Conservation (phyloP, 2,797 vertebrate genomes). For the Onychomys torridus region DNA sequence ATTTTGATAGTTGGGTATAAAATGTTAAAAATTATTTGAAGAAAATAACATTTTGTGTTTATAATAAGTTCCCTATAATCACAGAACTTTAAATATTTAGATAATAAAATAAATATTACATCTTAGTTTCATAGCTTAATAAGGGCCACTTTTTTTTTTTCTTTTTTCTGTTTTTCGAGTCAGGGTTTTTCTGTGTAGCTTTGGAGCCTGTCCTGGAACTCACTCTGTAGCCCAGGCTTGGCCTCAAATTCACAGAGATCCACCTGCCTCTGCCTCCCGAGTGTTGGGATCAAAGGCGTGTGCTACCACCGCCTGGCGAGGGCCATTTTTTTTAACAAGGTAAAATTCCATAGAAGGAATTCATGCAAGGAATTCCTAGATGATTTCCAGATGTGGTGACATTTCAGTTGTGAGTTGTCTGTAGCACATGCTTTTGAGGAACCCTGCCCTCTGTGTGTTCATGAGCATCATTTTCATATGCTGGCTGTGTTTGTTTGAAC, state of each 20-base stretch:
- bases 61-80: neutral
- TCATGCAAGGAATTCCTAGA: neutral
- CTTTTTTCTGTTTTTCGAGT: no score
- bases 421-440: neutral
- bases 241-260: no score
- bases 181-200: no score
- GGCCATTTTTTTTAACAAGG: neutral
- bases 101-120: neutral
- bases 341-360: neutral
- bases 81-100: neutral
- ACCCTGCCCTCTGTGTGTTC: neutral
- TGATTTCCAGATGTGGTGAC: neutral
- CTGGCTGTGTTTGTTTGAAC: neutral
- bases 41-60: conserved; percentile 21
- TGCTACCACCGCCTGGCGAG: no score
- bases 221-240: no score
- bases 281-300: no score
- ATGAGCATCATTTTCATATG: neutral
- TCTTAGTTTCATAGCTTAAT: neutral
- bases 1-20: conserved; percentile 31
- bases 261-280: no score
- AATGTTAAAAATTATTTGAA: conserved; percentile 36
- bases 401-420: neutral
- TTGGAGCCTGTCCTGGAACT: no score
- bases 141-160: neutral